Base-by-base conservation (phyloP, 2,888 invertebrate species). In the Monoplex corrugatus region DNA sequence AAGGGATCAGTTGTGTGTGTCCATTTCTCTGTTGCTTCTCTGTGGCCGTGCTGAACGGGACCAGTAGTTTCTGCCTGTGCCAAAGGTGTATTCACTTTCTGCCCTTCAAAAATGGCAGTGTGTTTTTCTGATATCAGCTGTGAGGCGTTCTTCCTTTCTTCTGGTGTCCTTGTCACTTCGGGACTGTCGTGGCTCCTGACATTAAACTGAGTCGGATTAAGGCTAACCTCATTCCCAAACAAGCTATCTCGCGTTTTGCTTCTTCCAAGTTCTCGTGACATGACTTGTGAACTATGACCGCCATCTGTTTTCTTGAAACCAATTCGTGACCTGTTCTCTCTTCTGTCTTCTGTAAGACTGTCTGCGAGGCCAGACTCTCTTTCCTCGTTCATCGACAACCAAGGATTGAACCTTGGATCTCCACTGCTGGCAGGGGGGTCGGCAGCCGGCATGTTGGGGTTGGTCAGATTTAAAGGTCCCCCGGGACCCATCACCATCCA, bases 401-500 rank as follows among this genome's bases (percentile, higher is more conserved):
- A 84, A 28, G 57, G 84, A 10, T 57, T 57, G 16, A 2, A 10
- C 16, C 28, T 8, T 23, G 23, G 50, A 19, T 84, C 38, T 23
- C 23, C 84, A 2, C 6, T 8, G 28, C 16, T 23, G 5, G 23
- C 84, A 84, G 84, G 3, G 6, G 10, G 78, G 13, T 35, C 38
- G 43, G 28, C 43, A 6, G 2, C 43, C 0, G 19, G 32, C 13
- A 19, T 32, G 5, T 23, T 28, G 5, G 40, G 16, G n/a, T 32
- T 32, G n/a, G n/a, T 68, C 16, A 86, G 68, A 38, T 40, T 43
- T 10, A 68, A 16, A 10, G 40, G 43, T 3, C 87, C 78, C 6
- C n/a, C 43, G 0, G 45, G 78, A 10, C 75, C 87, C 78, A 50
- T 78, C 78, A 78, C 87, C 45, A 87, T 3, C 87, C 87, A 87